Base-by-base conservation (phyloP, 1,140 invertebrate species). In the Drosophila malerkotliana region DNA sequence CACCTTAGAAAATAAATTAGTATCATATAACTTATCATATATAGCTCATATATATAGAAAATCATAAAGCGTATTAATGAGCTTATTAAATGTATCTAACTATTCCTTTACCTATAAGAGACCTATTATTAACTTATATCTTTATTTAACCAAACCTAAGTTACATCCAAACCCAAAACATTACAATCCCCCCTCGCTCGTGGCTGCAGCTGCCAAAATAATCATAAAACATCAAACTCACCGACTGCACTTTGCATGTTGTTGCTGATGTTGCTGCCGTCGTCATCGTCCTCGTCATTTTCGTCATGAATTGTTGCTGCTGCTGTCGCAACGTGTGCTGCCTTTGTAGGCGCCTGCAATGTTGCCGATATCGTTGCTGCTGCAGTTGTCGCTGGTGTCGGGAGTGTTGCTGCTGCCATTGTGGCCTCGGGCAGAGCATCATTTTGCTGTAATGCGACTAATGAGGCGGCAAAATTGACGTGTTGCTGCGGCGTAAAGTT, bases 391-490 rank as follows among this genome's bases (percentile, higher is more conserved):
- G 63, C 48, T 41, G 64, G 26, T 71, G 68, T 32, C 66, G 71
- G 49, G 48, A 61, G 6, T 24, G 55, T 6, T 32, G 67, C 5
- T 53, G 59, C 21, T 32, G 78, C 54, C 62, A 72, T 47, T 66
- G 82, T 45, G 52, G 82, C 72, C 74, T 79, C 71, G 51, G 76
- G 72, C 73, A 61, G 55, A 51, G 79, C 79, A 76, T 90, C 83
- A 67, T 83, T 87, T 79, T 87, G 84, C 77, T 87, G 83, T 87
- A 87, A 83, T 76, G 83, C 83, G 48, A 82, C 83, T 88, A 87
- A 88, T 88, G 83, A 87, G 84, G 83, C 83, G 79, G 83, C 83
- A 83, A 87, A 87, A 87, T 88, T 87, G 79, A 88, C 83, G 79
- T 87, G 80, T 62, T 84, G 83, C 71, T 87, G 84, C 54, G 83